These are phyloP conservation scores for Sesamia nonagrioides DNA, from an alignment of 1,140 invertebrate genomes.

Conservation along the genomic window DNA sequence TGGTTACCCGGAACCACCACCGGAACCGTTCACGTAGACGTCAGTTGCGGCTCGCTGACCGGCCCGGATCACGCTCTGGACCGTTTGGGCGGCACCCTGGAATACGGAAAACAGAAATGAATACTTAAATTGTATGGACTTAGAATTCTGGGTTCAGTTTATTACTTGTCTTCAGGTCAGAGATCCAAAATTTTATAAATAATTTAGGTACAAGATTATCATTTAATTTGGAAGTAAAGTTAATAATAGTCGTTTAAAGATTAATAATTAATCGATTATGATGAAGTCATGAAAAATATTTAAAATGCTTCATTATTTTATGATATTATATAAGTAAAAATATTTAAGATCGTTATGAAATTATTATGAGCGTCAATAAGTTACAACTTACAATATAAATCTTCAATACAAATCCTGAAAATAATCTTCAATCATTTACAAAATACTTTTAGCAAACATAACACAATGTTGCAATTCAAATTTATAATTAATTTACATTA, in stretches of 20 bases:
- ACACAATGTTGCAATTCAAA: too few species aligned
- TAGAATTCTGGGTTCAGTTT: too few species aligned
- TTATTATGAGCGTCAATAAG: neutral
- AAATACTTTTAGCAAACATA: too few species aligned
- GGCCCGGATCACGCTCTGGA: slow-evolving; percentile 84
- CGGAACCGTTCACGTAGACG: slow-evolving; percentile 82
- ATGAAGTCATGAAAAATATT: neutral
- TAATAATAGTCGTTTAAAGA: neutral
- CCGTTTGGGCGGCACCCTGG: slow-evolving; percentile 86
- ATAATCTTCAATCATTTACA: neutral
- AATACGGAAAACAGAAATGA: slow-evolving; percentile 49
- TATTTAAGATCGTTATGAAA: too few species aligned
- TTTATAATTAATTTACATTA: too few species aligned
- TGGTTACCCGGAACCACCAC: slow-evolving; percentile 64
- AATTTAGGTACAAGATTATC: too few species aligned
- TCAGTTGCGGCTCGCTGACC: slow-evolving; percentile 81
- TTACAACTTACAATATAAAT: neutral
- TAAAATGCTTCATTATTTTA: neutral
- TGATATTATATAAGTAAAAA: neutral
- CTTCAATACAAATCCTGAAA: neutral
- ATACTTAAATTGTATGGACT: too few species aligned
- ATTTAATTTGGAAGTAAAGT: neutral
- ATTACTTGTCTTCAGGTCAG: too few species aligned
- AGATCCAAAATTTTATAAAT: too few species aligned
- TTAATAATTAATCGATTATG: neutral